Base-by-base conservation (phyloP, 2,113 vertebrate species). In the Mustela lutreola region DNA sequence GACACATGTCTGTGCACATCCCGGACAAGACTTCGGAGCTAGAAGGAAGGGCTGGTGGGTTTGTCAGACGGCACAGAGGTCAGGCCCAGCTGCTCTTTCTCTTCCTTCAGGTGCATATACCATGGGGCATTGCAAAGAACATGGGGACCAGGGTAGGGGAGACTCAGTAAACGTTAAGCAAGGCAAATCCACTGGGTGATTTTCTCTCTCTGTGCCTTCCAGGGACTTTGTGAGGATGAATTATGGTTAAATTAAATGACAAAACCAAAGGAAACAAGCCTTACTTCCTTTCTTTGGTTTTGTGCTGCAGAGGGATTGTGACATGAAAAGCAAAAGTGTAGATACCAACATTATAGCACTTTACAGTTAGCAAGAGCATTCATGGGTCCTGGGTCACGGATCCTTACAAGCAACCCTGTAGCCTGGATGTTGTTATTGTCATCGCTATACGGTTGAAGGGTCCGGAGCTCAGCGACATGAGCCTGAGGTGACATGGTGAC, bases 231-330 rank as follows among this genome's bases (percentile, higher is more conserved):
- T 89, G 73, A 58, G 19, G 42, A 7, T 94, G 70, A 80, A 90
- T 82, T 45, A 63, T 28, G 42, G 33, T 90, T 79, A 24, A 50
- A 36, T n/a, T 48, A 82, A 89, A 79, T 70, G 70, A 73, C 33
- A 60, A 83, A 78, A 50, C 28, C 14, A 11, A 63, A 89, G 83
- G 87, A 48, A 83, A 92, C 0, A 19, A 89, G 71, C 53, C 31
- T 71, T 12, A 31, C 28, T 95, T 79, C 60, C 63, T 96, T 95
- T 82, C 42, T 42, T 78, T 78, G 60, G 73, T 67, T 96, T 70
- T 89, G 78, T 86, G 50, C 45, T 56, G 33, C 67, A 12, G 36
- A 82, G 36, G 50, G 93, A 86, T 78, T 45, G 33, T 50, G 70
- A 63, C 19, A 26, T 15, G 73, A 73, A 87, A 85, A 39, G 60